Percentiles rank a stretch among this genome's conserved stretches.
These are phyloP conservation scores for Styela plicata DNA, from an alignment of 23 tunicate species.

Conservation along the genomic window DNA sequence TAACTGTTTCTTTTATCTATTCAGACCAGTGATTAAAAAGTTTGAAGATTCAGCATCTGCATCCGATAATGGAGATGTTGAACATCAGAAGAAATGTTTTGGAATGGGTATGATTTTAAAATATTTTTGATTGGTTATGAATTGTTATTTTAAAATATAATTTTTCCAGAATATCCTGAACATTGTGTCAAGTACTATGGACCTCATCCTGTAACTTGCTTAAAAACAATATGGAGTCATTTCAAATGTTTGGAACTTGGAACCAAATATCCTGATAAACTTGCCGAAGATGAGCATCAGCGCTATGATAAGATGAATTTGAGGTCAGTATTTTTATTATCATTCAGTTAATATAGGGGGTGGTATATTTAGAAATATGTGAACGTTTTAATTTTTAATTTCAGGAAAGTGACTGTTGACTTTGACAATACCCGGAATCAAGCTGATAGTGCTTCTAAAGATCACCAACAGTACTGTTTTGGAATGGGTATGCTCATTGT, in stretches of 20 bases:
- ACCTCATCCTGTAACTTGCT: conserved; percentile 11
- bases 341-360: too few relatives aligned
- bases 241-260: conserved; percentile 12
- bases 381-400: too few relatives aligned
- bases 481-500: conserved; percentile 31
- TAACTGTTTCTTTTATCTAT: not conserved
- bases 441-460: not conserved
- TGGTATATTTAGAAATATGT: too few relatives aligned
- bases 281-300: not conserved
- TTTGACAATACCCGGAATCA: not conserved
- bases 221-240: conserved; percentile 11
- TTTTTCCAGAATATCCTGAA: conserved; percentile 18
- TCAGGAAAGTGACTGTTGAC: conserved; percentile 5
- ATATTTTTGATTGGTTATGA: too few relatives aligned
- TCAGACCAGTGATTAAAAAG: conserved; percentile 1
- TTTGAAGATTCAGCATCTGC: conserved; percentile 13
- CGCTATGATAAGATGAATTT: not conserved
- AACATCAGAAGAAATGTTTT: conserved; percentile 26
- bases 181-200: conserved; percentile 17
- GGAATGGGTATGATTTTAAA: conserved; percentile 19
- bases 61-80: conserved; percentile 17
- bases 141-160: too few relatives aligned
- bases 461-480: conserved; percentile 8
- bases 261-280: conserved; percentile 20
- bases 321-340: conserved; percentile 3